Conservation (phyloP, 1,140 invertebrate genomes). For the Calephelis nemesis region DNA sequence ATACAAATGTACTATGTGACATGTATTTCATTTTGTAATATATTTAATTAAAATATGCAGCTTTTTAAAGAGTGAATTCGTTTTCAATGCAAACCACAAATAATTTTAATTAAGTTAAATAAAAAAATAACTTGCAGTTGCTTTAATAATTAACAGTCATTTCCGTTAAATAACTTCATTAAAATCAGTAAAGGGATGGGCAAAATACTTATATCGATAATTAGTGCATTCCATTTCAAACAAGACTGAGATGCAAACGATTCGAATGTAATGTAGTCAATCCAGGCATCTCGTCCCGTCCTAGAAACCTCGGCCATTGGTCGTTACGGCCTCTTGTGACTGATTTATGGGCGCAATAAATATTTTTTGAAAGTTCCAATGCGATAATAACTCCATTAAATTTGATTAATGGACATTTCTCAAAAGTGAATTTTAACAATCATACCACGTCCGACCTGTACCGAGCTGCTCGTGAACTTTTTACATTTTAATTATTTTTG, state of each 20-base stretch:
- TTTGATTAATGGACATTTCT: constrained; percentile 78
- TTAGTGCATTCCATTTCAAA: constrained; percentile 20
- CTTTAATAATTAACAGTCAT: neutral
- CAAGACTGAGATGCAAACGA: constrained; percentile 15
- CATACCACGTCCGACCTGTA: constrained; percentile 51
- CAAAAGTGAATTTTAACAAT: constrained; percentile 72
- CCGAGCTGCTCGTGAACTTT: constrained; percentile 47
- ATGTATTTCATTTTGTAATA: too few species aligned
- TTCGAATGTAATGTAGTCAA: constrained; percentile 22
- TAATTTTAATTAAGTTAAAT: too few species aligned
- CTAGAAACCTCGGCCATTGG: constrained; percentile 64
- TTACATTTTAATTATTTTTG: constrained; percentile 64
- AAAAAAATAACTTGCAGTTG: neutral
- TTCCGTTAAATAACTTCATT: neutral
- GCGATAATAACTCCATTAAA: constrained; percentile 79
- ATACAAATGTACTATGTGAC: too few species aligned
- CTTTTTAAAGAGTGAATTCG: too few species aligned
- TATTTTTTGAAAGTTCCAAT: constrained; percentile 76
- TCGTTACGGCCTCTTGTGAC: constrained; percentile 72
- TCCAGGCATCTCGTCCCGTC: constrained; percentile 39
- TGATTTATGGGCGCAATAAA: constrained; percentile 75
- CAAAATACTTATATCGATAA: neutral
- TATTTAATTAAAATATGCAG: too few species aligned
- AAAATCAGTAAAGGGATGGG: neutral
- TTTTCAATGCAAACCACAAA: too few species aligned